These are phyloP conservation scores for Dascyllus trimaculatus DNA, from an alignment of 2,113 vertebrate species.

Conservation along the genomic window DNA sequence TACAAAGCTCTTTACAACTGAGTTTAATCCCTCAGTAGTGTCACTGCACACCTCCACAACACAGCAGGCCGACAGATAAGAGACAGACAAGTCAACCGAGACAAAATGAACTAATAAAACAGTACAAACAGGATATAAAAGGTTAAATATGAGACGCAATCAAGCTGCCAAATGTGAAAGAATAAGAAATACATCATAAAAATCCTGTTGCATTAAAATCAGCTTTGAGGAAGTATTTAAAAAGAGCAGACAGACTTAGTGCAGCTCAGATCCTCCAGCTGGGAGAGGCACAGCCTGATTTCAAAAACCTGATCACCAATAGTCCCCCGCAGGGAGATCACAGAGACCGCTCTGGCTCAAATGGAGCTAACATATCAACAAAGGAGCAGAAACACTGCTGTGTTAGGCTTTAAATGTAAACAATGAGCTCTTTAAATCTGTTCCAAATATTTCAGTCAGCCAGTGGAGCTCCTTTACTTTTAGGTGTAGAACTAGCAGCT, in stretches of 20 bases:
- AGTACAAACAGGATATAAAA: background rate
- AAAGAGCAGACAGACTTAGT: background rate
- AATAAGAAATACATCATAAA: constrained; percentile 2
- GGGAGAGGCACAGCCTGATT: background rate
- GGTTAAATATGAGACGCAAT: background rate
- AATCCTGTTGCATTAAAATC: constrained; percentile 4
- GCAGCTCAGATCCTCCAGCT: background rate
- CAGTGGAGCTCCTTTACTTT: background rate
- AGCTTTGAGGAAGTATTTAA: constrained; percentile 17
- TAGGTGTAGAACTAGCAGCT: background rate
- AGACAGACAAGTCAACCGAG: background rate
- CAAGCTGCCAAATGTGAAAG: constrained; percentile 16
- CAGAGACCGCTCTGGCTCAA: background rate
- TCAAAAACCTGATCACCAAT: background rate
- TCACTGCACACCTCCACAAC: background rate
- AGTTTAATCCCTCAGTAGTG: background rate
- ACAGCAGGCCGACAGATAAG: background rate
- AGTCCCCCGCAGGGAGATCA: background rate
- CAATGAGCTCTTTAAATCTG: background rate
- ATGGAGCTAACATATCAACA: constrained; percentile 4
- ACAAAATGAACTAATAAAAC: background rate
- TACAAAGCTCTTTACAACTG: background rate
- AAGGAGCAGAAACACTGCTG: background rate
- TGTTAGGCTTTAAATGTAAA: constrained; percentile 7
- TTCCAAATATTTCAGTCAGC: background rate